These are phyloP conservation scores for Lamellibrachia satsuma DNA, from an alignment of 2,888 invertebrate genomes.

Conservation along the genomic window DNA sequence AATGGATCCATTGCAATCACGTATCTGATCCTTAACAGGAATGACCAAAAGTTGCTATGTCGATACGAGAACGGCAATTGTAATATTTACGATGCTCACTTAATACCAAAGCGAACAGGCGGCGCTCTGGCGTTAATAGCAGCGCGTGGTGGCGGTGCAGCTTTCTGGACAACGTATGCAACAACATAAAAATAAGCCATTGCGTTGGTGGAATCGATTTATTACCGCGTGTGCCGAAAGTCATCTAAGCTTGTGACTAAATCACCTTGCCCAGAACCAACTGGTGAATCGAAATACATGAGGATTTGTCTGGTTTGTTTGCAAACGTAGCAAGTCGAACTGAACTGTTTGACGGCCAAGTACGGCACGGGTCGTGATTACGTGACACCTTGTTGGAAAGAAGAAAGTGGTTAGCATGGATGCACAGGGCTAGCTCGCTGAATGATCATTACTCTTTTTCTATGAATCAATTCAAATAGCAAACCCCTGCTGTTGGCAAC, in stretches of 20 bases:
- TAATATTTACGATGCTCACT: background rate
- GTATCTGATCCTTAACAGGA: background rate
- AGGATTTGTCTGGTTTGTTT: background rate
- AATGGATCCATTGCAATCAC: too few relatives aligned
- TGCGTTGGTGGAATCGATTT: background rate
- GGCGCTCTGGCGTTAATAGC: background rate
- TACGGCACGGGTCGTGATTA: background rate
- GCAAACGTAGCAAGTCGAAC: background rate
- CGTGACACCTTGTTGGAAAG: background rate
- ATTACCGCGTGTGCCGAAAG: background rate
- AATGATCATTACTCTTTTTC: background rate
- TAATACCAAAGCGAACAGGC: background rate
- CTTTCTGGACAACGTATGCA: background rate
- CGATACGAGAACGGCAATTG: background rate
- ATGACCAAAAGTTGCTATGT: background rate
- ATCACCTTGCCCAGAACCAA: background rate
- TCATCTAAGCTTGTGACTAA: background rate
- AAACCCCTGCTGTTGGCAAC: background rate
- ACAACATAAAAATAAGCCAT: conserved; percentile 5
- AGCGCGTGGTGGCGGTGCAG: background rate
- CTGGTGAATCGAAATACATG: background rate
- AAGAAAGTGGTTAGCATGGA: background rate
- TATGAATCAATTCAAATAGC: background rate
- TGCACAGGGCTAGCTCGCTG: background rate
- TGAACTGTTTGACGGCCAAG: background rate